A percentile compares a stretch with the other conserved stretches of the same genome.
Evolutionary conservation across 2,113 vertebrate genomes (phyloP).

Genomic region (Garra rufa): DNA sequence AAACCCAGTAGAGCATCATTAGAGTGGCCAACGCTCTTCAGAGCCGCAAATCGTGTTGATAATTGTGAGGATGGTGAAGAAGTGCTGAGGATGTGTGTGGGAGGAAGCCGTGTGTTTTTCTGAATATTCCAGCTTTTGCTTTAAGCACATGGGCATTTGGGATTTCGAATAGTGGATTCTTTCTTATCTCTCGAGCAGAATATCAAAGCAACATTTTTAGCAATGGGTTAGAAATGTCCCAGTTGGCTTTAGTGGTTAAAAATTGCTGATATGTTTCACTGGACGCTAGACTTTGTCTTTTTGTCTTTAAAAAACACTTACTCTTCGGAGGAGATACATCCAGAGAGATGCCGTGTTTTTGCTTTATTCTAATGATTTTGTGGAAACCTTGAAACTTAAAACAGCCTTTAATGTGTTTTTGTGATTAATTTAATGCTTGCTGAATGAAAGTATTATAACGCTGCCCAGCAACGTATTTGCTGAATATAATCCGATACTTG

Average conservation of each 20-base stretch:
- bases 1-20: slow-evolving; percentile 29
- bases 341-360: no score
- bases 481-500: no score
- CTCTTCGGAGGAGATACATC: no score
- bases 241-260: not conserved
- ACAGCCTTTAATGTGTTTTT: no score
- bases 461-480: no score
- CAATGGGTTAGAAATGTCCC: not conserved
- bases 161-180: not conserved
- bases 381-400: no score
- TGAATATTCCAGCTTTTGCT: not conserved
- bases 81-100: slow-evolving; percentile 14
- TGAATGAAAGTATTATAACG: no score
- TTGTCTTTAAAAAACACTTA: no score
- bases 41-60: not conserved
- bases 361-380: no score
- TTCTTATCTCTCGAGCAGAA: not conserved
- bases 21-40: slow-evolving; percentile 16
- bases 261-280: not conserved
- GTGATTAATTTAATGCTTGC: no score
- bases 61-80: slow-evolving; percentile 28
- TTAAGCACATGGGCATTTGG: not conserved
- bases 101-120: slow-evolving; percentile 5
- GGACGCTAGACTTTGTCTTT: not conserved
- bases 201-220: not conserved